Evolutionary conservation across 2,113 vertebrate species (phyloP), one percentile per base, ranked within the genome.

Genomic region (Lepus europaeus): DNA sequence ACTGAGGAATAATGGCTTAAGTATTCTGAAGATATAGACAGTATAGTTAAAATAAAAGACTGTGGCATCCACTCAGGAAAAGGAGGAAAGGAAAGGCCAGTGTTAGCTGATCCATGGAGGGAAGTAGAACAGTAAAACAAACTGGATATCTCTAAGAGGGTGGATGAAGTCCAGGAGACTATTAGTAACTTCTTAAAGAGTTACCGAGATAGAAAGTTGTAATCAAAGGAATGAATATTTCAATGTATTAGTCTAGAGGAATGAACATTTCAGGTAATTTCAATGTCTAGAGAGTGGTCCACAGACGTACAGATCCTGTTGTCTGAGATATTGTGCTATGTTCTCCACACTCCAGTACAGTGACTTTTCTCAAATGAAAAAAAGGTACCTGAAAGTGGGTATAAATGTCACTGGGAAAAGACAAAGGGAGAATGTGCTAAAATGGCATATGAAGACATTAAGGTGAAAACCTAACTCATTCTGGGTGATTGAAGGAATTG

Each of bases 371-470:
- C 45, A 79, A 76, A 12, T 73, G 64, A 81, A 87, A 59, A 17
- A 64, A 31, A 19, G 1, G 22, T 25, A 56, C 23, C 49, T 23
- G 13, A 86, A 88, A 90, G 20, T 72, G 12, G 6, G 6, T 19
- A 6, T 31, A 61, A 84, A 84, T 3, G n/a, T 56, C 27, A 53
- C 14, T 56, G 39, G 22, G 29, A 88, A 33, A 61, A 91, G n/a
- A 79, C 20, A 88, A 53, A 59, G 20, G 73, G 16, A 59, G 86
- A 92, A 29, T 25, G 16, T 76, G n/a, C 6, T 79, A 13, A 84
- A 94, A 68, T 81, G 29, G 39, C 93, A 33, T 22, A 27, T 64
- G 73, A 45, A 61, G 93, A 72, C 45, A 91, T 39, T 20, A 70
- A 9, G 45, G 11, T 49, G 7, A 87, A 87, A 7, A 53, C 2